phyloP scores from a whole-genome alignment of 2,888 invertebrate genomes.

The Bursaphelenchus okinawaensis region DNA sequence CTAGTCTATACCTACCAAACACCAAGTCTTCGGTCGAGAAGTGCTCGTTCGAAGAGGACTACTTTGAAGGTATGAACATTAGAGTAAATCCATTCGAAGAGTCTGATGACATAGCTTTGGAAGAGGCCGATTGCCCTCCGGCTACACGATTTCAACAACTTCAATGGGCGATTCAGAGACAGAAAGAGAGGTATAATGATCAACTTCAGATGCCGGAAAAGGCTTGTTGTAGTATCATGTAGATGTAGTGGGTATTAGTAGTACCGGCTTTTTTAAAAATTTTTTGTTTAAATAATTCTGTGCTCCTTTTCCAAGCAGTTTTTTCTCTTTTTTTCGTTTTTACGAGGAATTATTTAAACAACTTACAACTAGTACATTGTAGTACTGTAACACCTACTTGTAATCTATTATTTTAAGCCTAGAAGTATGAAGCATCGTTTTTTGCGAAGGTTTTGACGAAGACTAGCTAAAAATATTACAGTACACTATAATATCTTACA shows the following conservation, averaged over 20 bases:
- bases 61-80: slow-evolving; percentile 47
- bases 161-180: slow-evolving; percentile 41
- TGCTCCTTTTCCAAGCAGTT: no score
- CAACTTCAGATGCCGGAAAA: slow-evolving; percentile 42
- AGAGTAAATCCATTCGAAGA: slow-evolving; percentile 51
- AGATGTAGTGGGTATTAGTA: slow-evolving; percentile 11
- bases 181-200: slow-evolving; percentile 26
- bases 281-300: no score
- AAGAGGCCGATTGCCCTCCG: slow-evolving; percentile 39
- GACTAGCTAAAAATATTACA: no score
- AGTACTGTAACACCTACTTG: no score
- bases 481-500: no score
- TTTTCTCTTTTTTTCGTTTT: no score
- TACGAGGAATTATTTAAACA: no score
- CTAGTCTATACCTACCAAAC: not conserved
- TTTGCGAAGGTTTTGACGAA: no score
- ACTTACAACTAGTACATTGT: no score
- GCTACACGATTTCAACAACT: slow-evolving; percentile 46
- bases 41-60: slow-evolving; percentile 35
- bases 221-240: slow-evolving; percentile 46
- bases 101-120: slow-evolving; percentile 44
- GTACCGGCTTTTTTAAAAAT: no score
- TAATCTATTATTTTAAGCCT: no score
- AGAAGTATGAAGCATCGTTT: no score
- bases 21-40: slow-evolving; percentile 15